Percentiles rank a stretch among this genome's conserved stretches.
Evolutionary conservation across 2,113 vertebrate genomes (phyloP).

Genomic region (Melanerpes formicivorus): DNA sequence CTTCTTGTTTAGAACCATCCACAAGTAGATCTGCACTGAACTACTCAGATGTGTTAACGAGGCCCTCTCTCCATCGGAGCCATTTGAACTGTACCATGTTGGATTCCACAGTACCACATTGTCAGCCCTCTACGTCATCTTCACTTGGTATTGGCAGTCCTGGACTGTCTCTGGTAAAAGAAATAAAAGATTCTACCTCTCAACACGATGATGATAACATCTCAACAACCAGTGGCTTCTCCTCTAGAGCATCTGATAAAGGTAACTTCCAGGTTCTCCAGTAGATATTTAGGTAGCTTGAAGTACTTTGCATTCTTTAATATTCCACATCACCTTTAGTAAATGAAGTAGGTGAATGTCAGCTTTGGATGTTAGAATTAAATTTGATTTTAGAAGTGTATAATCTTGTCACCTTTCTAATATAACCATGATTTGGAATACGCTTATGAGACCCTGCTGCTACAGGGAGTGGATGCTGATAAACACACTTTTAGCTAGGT

Average conservation of each 20-base stretch:
- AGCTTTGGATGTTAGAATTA: not conserved
- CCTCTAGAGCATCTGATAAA: constrained; percentile 98
- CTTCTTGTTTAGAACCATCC: constrained; percentile 82
- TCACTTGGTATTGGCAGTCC: constrained; percentile 85
- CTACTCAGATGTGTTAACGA: constrained; percentile 88
- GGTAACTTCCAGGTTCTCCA: constrained; percentile 73
- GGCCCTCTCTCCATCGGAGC: constrained; percentile 92
- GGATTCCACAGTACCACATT: constrained; percentile 83
- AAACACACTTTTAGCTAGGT: not conserved
- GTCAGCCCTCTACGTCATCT: constrained; percentile 91
- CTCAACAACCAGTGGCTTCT: constrained; percentile 98
- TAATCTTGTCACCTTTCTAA: not conserved
- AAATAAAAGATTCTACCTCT: constrained; percentile 98
- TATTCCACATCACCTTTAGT: not conserved
- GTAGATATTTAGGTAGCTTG: not conserved
- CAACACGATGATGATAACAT: constrained; percentile 99
- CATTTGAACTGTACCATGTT: constrained; percentile 86
- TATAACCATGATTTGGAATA: not conserved
- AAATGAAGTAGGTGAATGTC: not conserved
- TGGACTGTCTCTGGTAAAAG: constrained; percentile 90
- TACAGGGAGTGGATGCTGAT: not conserved
- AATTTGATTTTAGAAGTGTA: not conserved
- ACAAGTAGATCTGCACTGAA: constrained; percentile 89
- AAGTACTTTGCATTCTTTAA: not conserved
- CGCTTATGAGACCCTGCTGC: not conserved